phyloP scores from a whole-genome alignment of 2,113 vertebrate genomes.

The Crypturellus undulatus region DNA sequence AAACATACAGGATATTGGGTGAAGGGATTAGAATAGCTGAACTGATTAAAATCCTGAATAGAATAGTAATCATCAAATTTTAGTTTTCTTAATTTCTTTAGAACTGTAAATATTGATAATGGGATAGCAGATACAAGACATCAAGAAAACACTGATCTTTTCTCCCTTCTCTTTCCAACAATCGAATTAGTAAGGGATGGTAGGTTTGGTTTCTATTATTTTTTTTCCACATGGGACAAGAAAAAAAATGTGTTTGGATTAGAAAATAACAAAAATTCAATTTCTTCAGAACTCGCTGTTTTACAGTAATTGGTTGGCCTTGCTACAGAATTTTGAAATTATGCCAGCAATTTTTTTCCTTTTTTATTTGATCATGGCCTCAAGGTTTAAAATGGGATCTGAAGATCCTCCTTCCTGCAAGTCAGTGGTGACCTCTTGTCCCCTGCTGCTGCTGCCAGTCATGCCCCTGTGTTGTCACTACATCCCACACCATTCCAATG shows the following conservation, averaged over 20 bases:
- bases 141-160: neutral
- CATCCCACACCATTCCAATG: neutral
- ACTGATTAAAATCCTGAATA: neutral
- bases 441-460: neutral
- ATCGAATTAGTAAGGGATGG: accelerated
- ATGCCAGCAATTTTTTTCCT: neutral
- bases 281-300: neutral
- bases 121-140: neutral
- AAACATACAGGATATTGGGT: neutral
- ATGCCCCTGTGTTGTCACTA: neutral
- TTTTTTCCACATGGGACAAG: neutral
- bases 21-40: neutral
- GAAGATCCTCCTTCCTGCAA: neutral
- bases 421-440: conserved; percentile 54
- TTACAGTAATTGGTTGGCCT: neutral
- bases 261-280: neutral
- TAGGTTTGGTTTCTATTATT: neutral
- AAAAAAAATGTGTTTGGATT: neutral
- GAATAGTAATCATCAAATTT: neutral
- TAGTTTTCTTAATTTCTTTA: neutral
- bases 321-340: neutral
- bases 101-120: neutral
- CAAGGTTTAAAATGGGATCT: neutral
- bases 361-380: accelerated
- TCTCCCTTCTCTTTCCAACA: neutral